Evolutionary conservation across 2,797 vertebrate species (phyloP), one percentile per base, ranked within the genome.

Genomic region (Clarias laeviceps): DNA sequence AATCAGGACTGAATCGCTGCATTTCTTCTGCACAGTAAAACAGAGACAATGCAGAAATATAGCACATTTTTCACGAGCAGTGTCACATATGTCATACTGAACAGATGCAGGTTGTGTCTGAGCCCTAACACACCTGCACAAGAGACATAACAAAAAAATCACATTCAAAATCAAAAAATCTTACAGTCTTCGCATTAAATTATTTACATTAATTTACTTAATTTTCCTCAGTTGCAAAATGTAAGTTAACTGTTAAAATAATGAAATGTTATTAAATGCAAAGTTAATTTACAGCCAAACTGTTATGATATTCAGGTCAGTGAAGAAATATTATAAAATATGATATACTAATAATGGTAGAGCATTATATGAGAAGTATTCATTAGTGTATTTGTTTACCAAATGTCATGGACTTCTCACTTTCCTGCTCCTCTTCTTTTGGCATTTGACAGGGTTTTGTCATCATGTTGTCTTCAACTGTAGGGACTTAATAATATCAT

Each of bases 31-130:
- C 65, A 84, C 6, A 87, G 65, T 37, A 90, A 27, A 24, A 88
- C 74, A 5, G 57, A 87, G 12, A 90, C 29, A 0, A 76, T 72
- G 0, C 69, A 80, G 61, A 88, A 89, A 64, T 91, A 91, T 14
- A 86, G 22, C 24, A 80, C 57, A 0, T 88, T 90, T 65, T 92
- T 91, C 56, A 84, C 45, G 0, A 91, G 54, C 86, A 92, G 73
- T 8, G 87, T 3, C 17, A 65, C 77, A 72, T 92, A 91, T 2
- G 64, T 82, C 22, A 86, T 59, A 37, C 40, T 80, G 22, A 88
- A 85, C 64, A 90, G 29, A 20, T 74, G 11, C 61, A 88, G 66
- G 1, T 65, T 87, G 29, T 18, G 62, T 0, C 6, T 50, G 8
- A 77, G 4, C 32, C 72, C 84, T 5, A 64, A 37, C 4, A 54